Base-by-base conservation (phyloP, 2,113 vertebrate species). In the Upupa epops region DNA sequence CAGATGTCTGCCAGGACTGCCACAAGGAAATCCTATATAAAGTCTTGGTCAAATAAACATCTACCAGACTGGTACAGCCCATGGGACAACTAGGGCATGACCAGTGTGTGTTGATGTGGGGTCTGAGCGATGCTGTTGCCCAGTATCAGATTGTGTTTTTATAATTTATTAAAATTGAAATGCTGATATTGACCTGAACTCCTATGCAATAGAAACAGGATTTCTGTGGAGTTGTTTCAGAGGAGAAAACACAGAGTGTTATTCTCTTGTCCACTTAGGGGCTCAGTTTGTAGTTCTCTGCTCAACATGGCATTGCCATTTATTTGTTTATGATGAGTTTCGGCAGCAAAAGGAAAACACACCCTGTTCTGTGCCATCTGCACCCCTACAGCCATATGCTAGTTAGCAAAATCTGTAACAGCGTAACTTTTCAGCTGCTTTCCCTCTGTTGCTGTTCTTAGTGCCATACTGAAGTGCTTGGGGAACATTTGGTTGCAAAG, bases 91-190 rank as follows among this genome's bases (percentile, higher is more conserved):
- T 4, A 15, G 46, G 32, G 54, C 42, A 55, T 40, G 52, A 87
- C 29, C 28, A 37, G 48, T 1, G 0, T 29, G n/a, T 1, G 2
- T 8, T 9, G 40, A 32, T 17, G 18, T 6, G 25, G 28, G 1
- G 4, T 6, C 2, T 8, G 9, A 5, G n/a, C n/a, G 10, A 51
- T 51, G 61, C 8, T 59, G 55, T 8, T 34, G 14, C 0, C 0
- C 17, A 22, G 20, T 17, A 2, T 17, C 17, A 48, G 12, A 3
- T 9, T 31, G 12, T 34, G 18, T 26, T 71, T 29, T 26, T 61
- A 6, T 3, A 16, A 31, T n/a, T 86, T n/a, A 6, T 25, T 61
- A 24, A 71, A 91, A 82, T 37, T 8, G 48, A 83, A 82, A 21
- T 5, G 6, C 18, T 68, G 11, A 18, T 22, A 48, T 8, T 29